Percentiles rank a stretch among this genome's conserved stretches.
Evolutionary conservation across 2,888 invertebrate genomes (phyloP).

Genomic region (Epinotia ramella): DNA sequence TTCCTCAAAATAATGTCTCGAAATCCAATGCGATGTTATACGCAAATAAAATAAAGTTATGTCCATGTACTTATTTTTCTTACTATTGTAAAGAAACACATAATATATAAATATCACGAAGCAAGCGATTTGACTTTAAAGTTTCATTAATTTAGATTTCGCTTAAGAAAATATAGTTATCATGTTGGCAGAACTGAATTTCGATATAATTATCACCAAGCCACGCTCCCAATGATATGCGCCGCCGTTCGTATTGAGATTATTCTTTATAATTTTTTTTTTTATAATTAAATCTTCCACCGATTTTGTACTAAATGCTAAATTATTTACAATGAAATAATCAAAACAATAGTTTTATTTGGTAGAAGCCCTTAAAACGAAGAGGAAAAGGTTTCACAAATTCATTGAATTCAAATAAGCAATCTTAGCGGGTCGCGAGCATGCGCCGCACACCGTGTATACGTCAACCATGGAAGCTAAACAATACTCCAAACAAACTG

Average conservation of each 20-base stretch:
- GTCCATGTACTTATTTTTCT: conserved; percentile 41
- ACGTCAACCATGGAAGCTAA: conserved; percentile 56
- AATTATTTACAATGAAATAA: conserved; percentile 76
- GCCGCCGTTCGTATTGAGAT: conserved; percentile 55
- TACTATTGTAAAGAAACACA: conserved; percentile 37
- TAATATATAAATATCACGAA: conserved; percentile 36
- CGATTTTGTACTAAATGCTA: conserved; percentile 81
- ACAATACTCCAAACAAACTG: conserved; percentile 49
- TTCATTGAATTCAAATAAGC: conserved; percentile 44
- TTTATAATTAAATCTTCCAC: conserved; percentile 69
- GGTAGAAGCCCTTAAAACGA: conserved; percentile 75
- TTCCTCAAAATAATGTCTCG: conserved; percentile 32
- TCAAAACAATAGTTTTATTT: conserved; percentile 69
- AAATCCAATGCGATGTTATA: conserved; percentile 30
- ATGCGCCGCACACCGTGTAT: conserved; percentile 65
- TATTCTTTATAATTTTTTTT: conserved; percentile 53
- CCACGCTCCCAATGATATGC: conserved; percentile 47
- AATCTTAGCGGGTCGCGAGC: conserved; percentile 63
- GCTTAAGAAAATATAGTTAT: conserved; percentile 42
- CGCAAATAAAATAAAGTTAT: conserved; percentile 25
- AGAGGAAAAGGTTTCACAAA: conserved; percentile 40
- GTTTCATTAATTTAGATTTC: conserved; percentile 30
- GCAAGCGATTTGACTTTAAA: conserved; percentile 29
- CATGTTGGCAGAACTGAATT: conserved; percentile 42
- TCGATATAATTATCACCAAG: conserved; percentile 44